Evolutionary conservation across 2,113 vertebrate species (phyloP).

Genomic region (Nipponia nippon): DNA sequence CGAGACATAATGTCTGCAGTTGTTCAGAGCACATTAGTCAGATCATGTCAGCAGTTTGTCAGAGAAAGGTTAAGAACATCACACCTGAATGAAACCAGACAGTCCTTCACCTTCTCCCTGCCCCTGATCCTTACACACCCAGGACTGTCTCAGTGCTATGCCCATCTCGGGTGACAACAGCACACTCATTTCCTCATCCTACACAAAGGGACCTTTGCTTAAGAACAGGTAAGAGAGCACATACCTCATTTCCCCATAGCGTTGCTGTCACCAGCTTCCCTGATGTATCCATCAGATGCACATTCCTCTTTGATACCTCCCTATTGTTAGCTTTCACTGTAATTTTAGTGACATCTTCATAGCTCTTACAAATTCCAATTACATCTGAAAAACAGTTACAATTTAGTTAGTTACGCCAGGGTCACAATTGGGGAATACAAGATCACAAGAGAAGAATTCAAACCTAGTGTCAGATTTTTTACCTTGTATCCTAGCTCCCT

Average conservation of each 20-base stretch:
- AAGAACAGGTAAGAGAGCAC: slow-evolving; percentile 35
- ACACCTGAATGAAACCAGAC: slow-evolving; percentile 55
- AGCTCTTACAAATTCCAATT: slow-evolving; percentile 92
- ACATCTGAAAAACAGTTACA: slow-evolving; percentile 81
- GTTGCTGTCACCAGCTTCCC: slow-evolving; percentile 88
- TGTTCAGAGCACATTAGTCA: slow-evolving; percentile 55
- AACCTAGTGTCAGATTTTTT: slow-evolving; percentile 41
- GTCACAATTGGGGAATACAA: neutral
- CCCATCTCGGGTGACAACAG: slow-evolving; percentile 2
- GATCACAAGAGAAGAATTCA: neutral
- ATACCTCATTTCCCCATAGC: slow-evolving; percentile 92
- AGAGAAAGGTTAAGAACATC: slow-evolving; percentile 48
- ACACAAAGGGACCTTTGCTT: neutral
- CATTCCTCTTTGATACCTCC: slow-evolving; percentile 90
- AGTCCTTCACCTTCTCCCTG: slow-evolving; percentile 36
- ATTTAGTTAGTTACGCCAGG: neutral
- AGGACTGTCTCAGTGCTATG: neutral
- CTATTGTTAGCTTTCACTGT: slow-evolving; percentile 84
- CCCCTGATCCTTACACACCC: neutral
- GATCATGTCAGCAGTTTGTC: slow-evolving; percentile 59
- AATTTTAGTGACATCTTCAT: slow-evolving; percentile 87
- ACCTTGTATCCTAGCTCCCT: slow-evolving; percentile 35
- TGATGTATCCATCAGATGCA: slow-evolving; percentile 89
- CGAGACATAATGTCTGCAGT: slow-evolving; percentile 29
- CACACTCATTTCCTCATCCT: neutral